Evolutionary conservation across 1,140 invertebrate genomes (phyloP).

Genomic region (Drosophila nannoptera): DNA sequence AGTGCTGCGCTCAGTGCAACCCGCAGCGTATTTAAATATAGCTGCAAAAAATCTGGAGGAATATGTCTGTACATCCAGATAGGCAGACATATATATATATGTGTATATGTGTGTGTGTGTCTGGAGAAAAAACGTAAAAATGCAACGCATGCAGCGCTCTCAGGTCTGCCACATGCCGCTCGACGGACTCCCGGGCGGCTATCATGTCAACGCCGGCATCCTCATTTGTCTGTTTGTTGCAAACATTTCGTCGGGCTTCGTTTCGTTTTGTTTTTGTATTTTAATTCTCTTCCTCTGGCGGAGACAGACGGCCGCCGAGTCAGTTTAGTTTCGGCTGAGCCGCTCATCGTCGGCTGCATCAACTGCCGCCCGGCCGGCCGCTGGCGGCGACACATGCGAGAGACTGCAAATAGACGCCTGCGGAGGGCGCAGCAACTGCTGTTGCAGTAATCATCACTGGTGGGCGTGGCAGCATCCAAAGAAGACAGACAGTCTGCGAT

Average conservation of each 20-base stretch:
- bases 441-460: conserved; percentile 64
- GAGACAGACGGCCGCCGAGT: conserved; percentile 25
- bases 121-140: conserved; percentile 42
- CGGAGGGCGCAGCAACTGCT: conserved; percentile 23
- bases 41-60: conserved; percentile 29
- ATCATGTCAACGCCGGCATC: conserved; percentile 71
- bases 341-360: conserved; percentile 43
- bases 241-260: conserved; percentile 10
- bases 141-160: conserved; percentile 66
- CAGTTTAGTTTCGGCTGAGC: conserved; percentile 65
- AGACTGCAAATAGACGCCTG: conserved; percentile 67
- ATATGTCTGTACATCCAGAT: no score
- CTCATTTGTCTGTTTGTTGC: conserved; percentile 71
- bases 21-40: conserved; percentile 76
- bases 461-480: conserved; percentile 28
- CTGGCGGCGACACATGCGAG: conserved; percentile 71
- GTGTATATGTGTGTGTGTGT: background rate
- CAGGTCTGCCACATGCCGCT: conserved; percentile 31
- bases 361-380: conserved; percentile 41
- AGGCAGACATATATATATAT: conserved; percentile 3
- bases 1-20: conserved; percentile 69
- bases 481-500: conserved; percentile 12
- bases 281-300: conserved; percentile 42
- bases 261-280: conserved; percentile 48
- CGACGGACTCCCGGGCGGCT: conserved; percentile 51